A percentile compares a stretch with the other conserved stretches of the same genome.
phyloP scores from a whole-genome alignment of 1,140 invertebrate genomes.

The Drosophila repleta region DNA sequence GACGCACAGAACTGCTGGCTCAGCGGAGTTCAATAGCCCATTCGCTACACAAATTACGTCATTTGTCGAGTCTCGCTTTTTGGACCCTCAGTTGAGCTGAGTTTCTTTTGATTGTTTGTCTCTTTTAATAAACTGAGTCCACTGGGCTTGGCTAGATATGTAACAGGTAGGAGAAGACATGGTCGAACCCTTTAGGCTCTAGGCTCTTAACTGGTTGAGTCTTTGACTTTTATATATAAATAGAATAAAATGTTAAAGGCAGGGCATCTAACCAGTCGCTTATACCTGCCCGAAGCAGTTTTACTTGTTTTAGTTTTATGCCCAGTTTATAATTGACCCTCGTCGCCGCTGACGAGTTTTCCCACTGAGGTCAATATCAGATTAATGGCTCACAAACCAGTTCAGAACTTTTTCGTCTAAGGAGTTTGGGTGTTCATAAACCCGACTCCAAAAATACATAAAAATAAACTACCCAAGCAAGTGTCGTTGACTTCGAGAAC shows the following conservation, averaged over 20 bases:
- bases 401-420: background rate
- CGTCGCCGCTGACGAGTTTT: background rate
- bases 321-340: conserved; percentile 30
- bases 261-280: too few species aligned
- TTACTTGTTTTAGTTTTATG: background rate
- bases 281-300: background rate
- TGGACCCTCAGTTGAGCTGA: background rate
- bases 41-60: conserved; percentile 59
- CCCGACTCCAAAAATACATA: background rate
- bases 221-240: too few species aligned
- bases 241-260: too few species aligned
- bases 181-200: too few species aligned
- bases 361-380: conserved; percentile 32
- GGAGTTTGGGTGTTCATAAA: conserved; percentile 1
- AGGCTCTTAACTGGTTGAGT: too few species aligned
- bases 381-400: conserved; percentile 33
- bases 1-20: background rate
- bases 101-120: background rate
- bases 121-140: too few species aligned
- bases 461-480: conserved; percentile 1
- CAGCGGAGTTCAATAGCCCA: conserved; percentile 59
- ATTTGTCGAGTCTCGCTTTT: conserved; percentile 45
- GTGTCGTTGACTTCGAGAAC: conserved; percentile 32
- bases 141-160: too few species aligned
- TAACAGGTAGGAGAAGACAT: too few species aligned